Evolutionary conservation across 2,797 vertebrate species (phyloP).

Genomic region (Sebastes oblongus): DNA sequence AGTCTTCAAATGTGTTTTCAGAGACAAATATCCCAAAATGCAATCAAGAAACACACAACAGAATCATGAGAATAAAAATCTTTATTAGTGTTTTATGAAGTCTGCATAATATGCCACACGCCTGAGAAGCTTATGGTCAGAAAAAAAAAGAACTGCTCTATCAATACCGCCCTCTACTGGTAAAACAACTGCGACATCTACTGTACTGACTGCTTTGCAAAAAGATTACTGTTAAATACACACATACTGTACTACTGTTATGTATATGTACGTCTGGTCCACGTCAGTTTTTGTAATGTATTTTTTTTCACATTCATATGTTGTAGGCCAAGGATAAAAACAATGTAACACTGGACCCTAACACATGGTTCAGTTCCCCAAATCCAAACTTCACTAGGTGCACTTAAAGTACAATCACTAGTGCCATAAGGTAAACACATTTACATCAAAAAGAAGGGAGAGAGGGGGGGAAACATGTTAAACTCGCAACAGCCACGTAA

Average conservation of each 20-base stretch:
- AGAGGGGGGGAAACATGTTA: conserved; percentile 63
- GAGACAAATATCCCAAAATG: not conserved
- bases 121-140: conserved; percentile 94
- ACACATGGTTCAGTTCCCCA: conserved; percentile 77
- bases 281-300: conserved; percentile 86
- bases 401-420: conserved; percentile 88
- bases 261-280: conserved; percentile 86
- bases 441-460: conserved; percentile 71
- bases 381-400: conserved; percentile 81
- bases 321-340: conserved; percentile 80
- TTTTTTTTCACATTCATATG: conserved; percentile 87
- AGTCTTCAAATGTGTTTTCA: not conserved
- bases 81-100: conserved; percentile 99
- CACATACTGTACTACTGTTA: conserved; percentile 85
- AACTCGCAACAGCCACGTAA: conserved; percentile 81
- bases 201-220: conserved; percentile 91
- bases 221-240: conserved; percentile 86
- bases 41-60: conserved; percentile 2
- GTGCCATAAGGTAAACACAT: conserved; percentile 81
- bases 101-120: conserved; percentile 95
- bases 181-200: conserved; percentile 92
- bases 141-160: conserved; percentile 87
- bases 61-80: conserved; percentile 90
- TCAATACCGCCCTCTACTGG: conserved; percentile 92
- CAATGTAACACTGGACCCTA: conserved; percentile 80